Conservation (phyloP, 1,140 invertebrate genomes). For the Contarinia nasturtii region DNA sequence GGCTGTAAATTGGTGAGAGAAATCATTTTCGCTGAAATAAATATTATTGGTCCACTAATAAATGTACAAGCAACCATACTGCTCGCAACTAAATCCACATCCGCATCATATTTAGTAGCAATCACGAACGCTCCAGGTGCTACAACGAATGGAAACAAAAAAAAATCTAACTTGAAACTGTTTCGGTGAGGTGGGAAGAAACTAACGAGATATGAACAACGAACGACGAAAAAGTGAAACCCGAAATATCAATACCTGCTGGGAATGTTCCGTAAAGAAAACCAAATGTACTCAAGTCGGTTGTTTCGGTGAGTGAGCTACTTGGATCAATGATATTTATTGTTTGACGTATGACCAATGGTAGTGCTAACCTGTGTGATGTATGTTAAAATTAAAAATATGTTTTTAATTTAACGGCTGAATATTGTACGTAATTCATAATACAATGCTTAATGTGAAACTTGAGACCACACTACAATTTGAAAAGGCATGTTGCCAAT, state of each 20-base stretch:
- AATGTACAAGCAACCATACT: constrained; percentile 88
- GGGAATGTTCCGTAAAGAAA: constrained; percentile 95
- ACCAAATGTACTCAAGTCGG: constrained; percentile 73
- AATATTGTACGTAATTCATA: neutral
- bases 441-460: neutral
- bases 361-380: constrained; percentile 53
- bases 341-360: constrained; percentile 70
- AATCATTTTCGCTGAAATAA: constrained; percentile 85
- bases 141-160: neutral
- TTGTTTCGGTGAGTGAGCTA: constrained; percentile 44
- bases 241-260: constrained; percentile 49
- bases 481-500: too few species aligned
- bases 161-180: neutral
- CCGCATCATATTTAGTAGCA: constrained; percentile 69
- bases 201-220: too few species aligned
- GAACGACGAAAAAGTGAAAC: too few species aligned
- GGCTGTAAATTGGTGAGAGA: constrained; percentile 48
- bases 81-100: constrained; percentile 74
- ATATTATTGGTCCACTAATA: constrained; percentile 84
- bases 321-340: constrained; percentile 55
- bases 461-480: too few species aligned
- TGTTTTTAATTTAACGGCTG: neutral
- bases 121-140: constrained; percentile 82
- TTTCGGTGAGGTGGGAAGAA: neutral
- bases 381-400: neutral